Evolutionary conservation across 2,888 invertebrate genomes (phyloP).

Genomic region (Microplitis deprimator): DNA sequence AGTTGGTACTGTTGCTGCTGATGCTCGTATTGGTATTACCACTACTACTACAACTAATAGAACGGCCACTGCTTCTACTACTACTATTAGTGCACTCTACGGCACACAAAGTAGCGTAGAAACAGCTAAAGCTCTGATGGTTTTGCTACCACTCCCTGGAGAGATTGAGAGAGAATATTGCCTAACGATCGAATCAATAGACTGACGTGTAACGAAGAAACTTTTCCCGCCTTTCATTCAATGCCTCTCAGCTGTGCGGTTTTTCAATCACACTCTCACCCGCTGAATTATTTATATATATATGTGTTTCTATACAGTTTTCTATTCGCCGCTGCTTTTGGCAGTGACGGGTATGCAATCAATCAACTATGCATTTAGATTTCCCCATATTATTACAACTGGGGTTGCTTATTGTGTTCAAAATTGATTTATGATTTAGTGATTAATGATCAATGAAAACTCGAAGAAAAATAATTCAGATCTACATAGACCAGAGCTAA

Average conservation of each 20-base stretch:
- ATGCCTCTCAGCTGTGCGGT: background rate
- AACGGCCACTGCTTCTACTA: background rate
- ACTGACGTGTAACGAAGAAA: conserved; percentile 18
- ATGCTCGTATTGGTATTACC: background rate
- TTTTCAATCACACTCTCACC: background rate
- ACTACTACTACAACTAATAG: background rate
- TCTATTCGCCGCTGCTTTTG: background rate
- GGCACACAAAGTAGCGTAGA: background rate
- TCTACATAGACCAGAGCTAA: background rate
- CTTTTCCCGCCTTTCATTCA: conserved; percentile 28
- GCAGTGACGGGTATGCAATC: background rate
- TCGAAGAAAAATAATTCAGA: background rate
- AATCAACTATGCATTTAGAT: background rate
- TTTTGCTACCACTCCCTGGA: background rate
- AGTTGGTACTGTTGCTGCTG: background rate
- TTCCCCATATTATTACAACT: background rate
- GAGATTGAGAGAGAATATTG: conserved; percentile 23
- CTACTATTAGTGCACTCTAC: background rate
- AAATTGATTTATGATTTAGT: background rate
- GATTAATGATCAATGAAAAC: background rate
- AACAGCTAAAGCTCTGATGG: background rate
- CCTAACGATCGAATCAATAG: conserved; percentile 32
- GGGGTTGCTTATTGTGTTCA: background rate
- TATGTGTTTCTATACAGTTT: background rate
- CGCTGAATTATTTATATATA: background rate